A percentile compares a stretch with the other conserved stretches of the same genome.
phyloP scores from a whole-genome alignment of 2,888 invertebrate genomes.

The Pachymerium ferrugineum region DNA sequence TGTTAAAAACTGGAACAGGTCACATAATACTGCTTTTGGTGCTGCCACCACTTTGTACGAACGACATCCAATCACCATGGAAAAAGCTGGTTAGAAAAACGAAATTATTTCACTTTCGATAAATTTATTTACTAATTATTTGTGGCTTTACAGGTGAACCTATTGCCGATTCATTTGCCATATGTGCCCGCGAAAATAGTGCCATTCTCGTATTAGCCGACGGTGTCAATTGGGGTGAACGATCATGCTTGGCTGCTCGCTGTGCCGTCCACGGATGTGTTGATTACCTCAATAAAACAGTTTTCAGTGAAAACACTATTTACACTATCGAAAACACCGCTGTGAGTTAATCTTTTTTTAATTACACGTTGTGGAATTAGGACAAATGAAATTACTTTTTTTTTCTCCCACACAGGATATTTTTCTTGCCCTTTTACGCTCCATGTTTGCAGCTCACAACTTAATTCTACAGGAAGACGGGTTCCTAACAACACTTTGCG shows the following conservation, averaged over 20 bases:
- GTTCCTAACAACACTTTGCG: constrained; percentile 75
- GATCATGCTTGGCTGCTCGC: constrained; percentile 74
- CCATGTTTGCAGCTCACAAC: constrained; percentile 78
- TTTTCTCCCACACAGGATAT: constrained; percentile 56
- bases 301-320: constrained; percentile 50
- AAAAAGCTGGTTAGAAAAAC: constrained; percentile 50
- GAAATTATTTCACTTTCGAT: too few species aligned
- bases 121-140: not conserved
- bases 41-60: constrained; percentile 75
- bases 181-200: constrained; percentile 63
- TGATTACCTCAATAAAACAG: constrained; percentile 69
- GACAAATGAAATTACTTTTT: not conserved
- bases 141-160: constrained; percentile 63
- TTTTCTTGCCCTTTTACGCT: constrained; percentile 67
- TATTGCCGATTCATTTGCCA: constrained; percentile 79
- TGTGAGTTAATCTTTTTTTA: constrained; percentile 42
- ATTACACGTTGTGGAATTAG: not conserved
- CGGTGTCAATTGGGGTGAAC: constrained; percentile 89
- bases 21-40: constrained; percentile 59
- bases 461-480: constrained; percentile 76
- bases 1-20: constrained; percentile 56
- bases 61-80: constrained; percentile 68
- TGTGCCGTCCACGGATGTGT: constrained; percentile 79
- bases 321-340: constrained; percentile 45
- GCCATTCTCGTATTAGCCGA: constrained; percentile 76